These are phyloP conservation scores for Acronicta aceris DNA, from an alignment of 2,888 invertebrate species.

Conservation along the genomic window DNA sequence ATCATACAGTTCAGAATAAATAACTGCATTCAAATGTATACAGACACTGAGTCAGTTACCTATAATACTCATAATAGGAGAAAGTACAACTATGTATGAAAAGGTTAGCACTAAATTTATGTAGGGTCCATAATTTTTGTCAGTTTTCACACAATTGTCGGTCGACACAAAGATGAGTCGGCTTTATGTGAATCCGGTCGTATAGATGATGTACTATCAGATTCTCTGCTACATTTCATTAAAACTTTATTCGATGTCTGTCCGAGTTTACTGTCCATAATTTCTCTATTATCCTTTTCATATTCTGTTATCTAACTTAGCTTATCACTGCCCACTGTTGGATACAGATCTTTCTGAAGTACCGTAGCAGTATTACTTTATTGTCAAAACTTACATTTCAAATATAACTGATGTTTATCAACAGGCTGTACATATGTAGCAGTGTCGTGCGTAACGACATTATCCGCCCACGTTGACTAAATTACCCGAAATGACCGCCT, in stretches of 20 bases:
- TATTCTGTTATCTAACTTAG: conserved; percentile 14
- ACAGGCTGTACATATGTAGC: conserved; percentile 25
- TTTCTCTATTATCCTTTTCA: conserved; percentile 2
- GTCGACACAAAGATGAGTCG: conserved; percentile 33
- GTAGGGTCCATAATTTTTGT: conserved; percentile 1
- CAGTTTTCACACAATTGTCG: conserved; percentile 1
- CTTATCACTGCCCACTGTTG: not conserved
- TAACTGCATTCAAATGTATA: too few species aligned
- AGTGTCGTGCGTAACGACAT: conserved; percentile 33
- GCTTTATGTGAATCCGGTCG: conserved; percentile 16
- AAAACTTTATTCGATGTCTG: conserved; percentile 27
- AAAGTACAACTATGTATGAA: too few species aligned
- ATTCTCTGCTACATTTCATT: conserved; percentile 24
- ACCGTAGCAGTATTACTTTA: not conserved
- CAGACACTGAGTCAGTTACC: too few species aligned
- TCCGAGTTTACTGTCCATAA: conserved; percentile 15
- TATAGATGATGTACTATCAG: too few species aligned
- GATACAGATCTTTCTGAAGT: not conserved
- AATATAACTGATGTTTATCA: conserved; percentile 36
- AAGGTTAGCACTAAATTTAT: too few species aligned
- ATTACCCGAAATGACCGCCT: conserved; percentile 46
- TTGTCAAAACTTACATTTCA: not conserved
- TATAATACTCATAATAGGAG: too few species aligned
- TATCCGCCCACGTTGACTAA: conserved; percentile 27
- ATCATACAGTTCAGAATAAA: too few species aligned